Percentiles rank a stretch among this genome's conserved stretches.
Conservation (phyloP, 1,140 invertebrate species). For the Cotesia glomerata region DNA sequence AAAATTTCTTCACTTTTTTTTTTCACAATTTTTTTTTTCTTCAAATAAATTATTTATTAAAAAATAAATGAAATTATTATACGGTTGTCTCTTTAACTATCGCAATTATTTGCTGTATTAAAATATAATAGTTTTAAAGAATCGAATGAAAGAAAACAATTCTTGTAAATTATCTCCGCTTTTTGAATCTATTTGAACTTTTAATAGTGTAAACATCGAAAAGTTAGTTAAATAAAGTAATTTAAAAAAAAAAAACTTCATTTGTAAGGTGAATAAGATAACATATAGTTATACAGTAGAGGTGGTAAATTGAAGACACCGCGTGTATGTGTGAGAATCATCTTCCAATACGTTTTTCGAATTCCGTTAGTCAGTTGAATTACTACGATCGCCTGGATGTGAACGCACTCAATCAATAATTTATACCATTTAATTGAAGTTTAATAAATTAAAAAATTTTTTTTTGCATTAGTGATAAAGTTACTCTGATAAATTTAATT, state of each 20-base stretch:
- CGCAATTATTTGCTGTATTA: no score
- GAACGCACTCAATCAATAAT: neutral
- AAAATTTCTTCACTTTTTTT: no score
- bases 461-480: neutral
- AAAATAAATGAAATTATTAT: no score
- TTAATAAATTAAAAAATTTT: neutral
- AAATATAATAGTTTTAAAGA: no score
- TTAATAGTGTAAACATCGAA: no score
- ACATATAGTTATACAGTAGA: neutral
- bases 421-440: neutral
- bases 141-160: no score
- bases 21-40: no score
- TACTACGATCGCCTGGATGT: neutral
- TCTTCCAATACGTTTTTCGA: neutral
- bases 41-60: no score
- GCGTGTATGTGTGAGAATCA: neutral
- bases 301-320: slow-evolving; percentile 4
- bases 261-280: neutral
- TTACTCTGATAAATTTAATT: neutral
- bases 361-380: slow-evolving; percentile 6
- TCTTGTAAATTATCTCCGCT: no score
- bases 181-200: no score
- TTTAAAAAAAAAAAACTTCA: neutral
- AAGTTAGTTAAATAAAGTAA: no score
- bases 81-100: no score